These are phyloP conservation scores for Aethina tumida DNA, from an alignment of 1,140 invertebrate species.

Conservation along the genomic window DNA sequence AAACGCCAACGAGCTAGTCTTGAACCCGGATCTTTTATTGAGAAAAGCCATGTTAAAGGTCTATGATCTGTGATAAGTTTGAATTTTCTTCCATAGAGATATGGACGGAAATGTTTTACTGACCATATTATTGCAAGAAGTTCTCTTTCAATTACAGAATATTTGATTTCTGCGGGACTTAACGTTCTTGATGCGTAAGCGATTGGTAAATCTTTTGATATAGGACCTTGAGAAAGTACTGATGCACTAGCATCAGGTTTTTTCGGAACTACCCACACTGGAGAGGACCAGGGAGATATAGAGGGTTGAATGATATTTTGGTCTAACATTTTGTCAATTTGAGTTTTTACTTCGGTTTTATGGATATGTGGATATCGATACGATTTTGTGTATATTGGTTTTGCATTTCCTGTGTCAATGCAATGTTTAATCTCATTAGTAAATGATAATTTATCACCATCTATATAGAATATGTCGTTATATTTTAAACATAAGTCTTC, in stretches of 20 bases:
- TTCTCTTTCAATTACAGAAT: constrained; percentile 28
- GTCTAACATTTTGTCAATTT: constrained; percentile 19
- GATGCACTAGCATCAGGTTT: constrained; percentile 24
- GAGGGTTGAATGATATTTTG: constrained; percentile 17
- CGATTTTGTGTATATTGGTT: constrained; percentile 10
- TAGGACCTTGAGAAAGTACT: constrained; percentile 20
- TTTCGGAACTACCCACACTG: constrained; percentile 24
- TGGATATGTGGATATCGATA: constrained; percentile 15
- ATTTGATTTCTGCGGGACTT: constrained; percentile 24
- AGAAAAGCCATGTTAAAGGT: constrained; percentile 28
- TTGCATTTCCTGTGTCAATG: constrained; percentile 7
- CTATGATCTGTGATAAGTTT: constrained; percentile 19
- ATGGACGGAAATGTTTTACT: constrained; percentile 27
- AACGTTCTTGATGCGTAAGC: constrained; percentile 26
- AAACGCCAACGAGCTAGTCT: constrained; percentile 38
- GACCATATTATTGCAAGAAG: constrained; percentile 34
- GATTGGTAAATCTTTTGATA: constrained; percentile 22
- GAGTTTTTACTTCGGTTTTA: constrained; percentile 18
- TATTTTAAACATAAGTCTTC: constrained; percentile 1
- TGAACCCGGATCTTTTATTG: constrained; percentile 34
- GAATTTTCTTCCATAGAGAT: constrained; percentile 20
- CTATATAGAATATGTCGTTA: constrained; percentile 13
- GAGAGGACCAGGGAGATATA: constrained; percentile 12
- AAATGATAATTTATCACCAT: constrained; percentile 4
- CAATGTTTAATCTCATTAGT: constrained; percentile 10